Evolutionary conservation across 2,797 vertebrate species (phyloP), one percentile per base, ranked within the genome.

Genomic region (Acipenser ruthenus): DNA sequence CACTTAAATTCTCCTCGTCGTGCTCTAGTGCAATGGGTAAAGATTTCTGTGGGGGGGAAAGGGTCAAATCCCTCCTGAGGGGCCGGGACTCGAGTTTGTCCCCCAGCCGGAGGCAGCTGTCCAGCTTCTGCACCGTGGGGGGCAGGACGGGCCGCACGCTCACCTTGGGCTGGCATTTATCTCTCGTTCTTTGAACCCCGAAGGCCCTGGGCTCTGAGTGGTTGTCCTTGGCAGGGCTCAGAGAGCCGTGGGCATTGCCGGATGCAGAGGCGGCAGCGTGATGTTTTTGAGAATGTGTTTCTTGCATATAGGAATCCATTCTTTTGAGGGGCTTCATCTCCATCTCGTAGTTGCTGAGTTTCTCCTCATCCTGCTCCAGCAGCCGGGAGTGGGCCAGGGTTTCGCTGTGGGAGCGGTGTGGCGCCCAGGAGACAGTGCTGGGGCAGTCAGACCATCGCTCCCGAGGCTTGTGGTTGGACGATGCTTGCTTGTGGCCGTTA

Each of bases 311-410:
- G 74, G 95, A 89, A 85, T 97, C 94, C 90, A 94, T 93, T 73
- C 94, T 90, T 84, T 95, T 91, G 74, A 99, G 89, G 64, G 96
- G 96, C 82, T 94, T 94, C 96, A 99, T 97, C 83, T 99, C 96
- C 92, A 95, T 94, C 88, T 96, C 94, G 0, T 99, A 99, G 75
- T 92, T 96, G 84, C 95, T 98, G 69, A 94, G 89, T 83, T 93
- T 95, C 80, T 98, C 96, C 88, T 98, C 95, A 0, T 96, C 95
- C 73, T 94, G 90, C 85, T 96, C 94, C 23, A 92, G 83, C 75
- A 95, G 91, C 68, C 88, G 87, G 15, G 89, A 80, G 64, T 86
- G 86, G 51, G 88, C 90, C 10, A 90, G 83, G 75, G 87, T 77
- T 72, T 89, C 91, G 71, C 87, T 87, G 73, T 88, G 81, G 11